phyloP scores from a whole-genome alignment of 1,140 invertebrate species.

The Scylla paramamosain region DNA sequence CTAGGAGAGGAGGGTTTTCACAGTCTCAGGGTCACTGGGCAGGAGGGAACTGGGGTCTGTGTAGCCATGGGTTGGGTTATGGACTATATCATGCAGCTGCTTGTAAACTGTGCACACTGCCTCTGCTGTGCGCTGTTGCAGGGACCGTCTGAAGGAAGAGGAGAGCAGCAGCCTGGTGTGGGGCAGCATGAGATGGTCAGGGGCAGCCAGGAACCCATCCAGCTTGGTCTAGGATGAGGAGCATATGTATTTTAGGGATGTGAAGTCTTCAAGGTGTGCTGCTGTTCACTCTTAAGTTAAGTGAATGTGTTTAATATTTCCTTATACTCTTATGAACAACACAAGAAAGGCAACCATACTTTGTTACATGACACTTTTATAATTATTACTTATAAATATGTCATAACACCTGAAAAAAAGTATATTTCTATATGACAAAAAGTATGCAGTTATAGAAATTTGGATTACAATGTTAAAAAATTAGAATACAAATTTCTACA shows the following conservation, averaged over 20 bases:
- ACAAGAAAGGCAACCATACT: too few relatives aligned
- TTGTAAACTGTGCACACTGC: conserved; percentile 93
- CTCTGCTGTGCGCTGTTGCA: conserved; percentile 91
- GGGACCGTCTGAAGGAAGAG: conserved; percentile 86
- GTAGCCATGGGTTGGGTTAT: conserved; percentile 79
- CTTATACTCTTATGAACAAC: neutral
- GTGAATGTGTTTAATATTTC: conserved; percentile 21
- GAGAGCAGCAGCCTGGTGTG: conserved; percentile 92
- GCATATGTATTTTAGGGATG: neutral
- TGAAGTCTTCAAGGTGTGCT: neutral
- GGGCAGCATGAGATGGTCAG: conserved; percentile 90
- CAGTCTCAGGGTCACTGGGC: conserved; percentile 59
- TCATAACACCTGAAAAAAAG: too few relatives aligned
- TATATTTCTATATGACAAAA: too few relatives aligned
- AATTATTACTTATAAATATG: too few relatives aligned
- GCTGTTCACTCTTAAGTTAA: neutral
- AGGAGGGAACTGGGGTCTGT: conserved; percentile 57
- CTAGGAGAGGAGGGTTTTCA: conserved; percentile 58
- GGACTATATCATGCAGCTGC: conserved; percentile 90
- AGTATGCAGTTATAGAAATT: too few relatives aligned
- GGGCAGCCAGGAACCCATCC: conserved; percentile 88
- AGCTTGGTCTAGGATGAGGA: conserved; percentile 81
- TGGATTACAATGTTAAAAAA: too few relatives aligned
- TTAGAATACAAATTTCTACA: too few relatives aligned
- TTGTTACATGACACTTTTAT: too few relatives aligned